These are phyloP conservation scores for Pollicipes pollicipes DNA, from an alignment of 1,140 invertebrate genomes.

Conservation along the genomic window DNA sequence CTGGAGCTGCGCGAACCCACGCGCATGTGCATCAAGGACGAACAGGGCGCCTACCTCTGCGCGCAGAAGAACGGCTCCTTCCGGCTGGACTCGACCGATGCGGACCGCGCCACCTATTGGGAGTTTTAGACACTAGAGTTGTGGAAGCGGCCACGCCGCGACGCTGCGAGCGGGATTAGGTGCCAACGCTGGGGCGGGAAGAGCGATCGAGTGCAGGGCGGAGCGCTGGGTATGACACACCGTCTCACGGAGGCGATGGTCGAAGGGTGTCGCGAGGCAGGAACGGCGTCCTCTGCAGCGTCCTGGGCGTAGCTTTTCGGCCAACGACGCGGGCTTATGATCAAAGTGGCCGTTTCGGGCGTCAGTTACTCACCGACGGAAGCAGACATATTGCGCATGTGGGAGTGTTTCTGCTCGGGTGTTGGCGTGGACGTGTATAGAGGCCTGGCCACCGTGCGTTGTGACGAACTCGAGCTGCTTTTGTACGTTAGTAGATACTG, in stretches of 20 bases:
- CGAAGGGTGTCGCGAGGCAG: not conserved
- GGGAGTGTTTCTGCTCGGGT: no score
- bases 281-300: no score
- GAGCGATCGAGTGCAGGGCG: not conserved
- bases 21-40: constrained; percentile 65
- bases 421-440: not conserved
- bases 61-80: constrained; percentile 89
- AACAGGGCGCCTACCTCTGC: constrained; percentile 57
- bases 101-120: constrained; percentile 70
- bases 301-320: not conserved
- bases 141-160: not conserved
- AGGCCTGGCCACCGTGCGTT: no score
- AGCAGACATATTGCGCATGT: no score
- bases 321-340: no score
- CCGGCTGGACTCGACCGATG: constrained; percentile 58
- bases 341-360: not conserved
- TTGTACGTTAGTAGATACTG: not conserved
- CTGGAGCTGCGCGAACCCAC: constrained; percentile 82
- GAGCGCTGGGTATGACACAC: not conserved
- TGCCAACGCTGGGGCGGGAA: not conserved
- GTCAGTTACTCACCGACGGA: not conserved
- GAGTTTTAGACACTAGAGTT: constrained; percentile 51
- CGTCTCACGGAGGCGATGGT: not conserved
- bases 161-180: not conserved
- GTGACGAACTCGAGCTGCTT: not conserved